Base-by-base conservation (phyloP, 2,113 vertebrate species). In the Daboia siamensis region DNA sequence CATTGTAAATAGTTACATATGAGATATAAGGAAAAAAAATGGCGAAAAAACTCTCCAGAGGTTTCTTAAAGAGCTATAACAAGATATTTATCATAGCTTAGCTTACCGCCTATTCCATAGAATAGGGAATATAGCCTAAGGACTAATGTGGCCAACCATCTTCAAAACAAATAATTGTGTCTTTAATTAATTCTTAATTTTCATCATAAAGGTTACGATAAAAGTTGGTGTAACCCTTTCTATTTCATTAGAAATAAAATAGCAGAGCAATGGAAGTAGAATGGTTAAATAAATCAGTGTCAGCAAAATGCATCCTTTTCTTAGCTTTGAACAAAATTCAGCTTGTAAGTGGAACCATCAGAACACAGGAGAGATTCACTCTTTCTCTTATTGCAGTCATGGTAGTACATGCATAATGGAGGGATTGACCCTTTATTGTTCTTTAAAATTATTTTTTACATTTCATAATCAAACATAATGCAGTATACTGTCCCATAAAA, bases 311-410 rank as follows among this genome's bases (percentile, higher is more conserved):
- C 33, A 44, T 44, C 33, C 74, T 44, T 80, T 80, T 44, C 33
- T 3, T 80, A 21, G 1, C n/a, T 80, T 80, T 80, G 33, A 80
- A 80, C 33, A 80, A 33, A 44, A 44, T 44, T 44, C 33, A 44
- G 17, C 7, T 80, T 44, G 2, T 44, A 80, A 80, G 7, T 1
- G 55, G 86, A 95, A 94, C 91, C 69, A 29, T 24, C 1, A 13
- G 94, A 95, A 92, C 93, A 44, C 3, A 57, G 91, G 1, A 90
- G 20, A 12, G 88, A 51, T 23, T 56, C 9, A 7, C 90, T 94
- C 89, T 92, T 91, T 44, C 84, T 57, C 95, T 96, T 95, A 86
- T 1, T 61, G 86, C 92, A 95, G 95, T 55, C 86, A 1, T 0
- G 20, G 26, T 54, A 2, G 0, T 21, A 56, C 17, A 87, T 26